A percentile compares a stretch with the other conserved stretches of the same genome.
phyloP scores from a whole-genome alignment of 2,888 invertebrate genomes.

The Scaptomyza flava region DNA sequence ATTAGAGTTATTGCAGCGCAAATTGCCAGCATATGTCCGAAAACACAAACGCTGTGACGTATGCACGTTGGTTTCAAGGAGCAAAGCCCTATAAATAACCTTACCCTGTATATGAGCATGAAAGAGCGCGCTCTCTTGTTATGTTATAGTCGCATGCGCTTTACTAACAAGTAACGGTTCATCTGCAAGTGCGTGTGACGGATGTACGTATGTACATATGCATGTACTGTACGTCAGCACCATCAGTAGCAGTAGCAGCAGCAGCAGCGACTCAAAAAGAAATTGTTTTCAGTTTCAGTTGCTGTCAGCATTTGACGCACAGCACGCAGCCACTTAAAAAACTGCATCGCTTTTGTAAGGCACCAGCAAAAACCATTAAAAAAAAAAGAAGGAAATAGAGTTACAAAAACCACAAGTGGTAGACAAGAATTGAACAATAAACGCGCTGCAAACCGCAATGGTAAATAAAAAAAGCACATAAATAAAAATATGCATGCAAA shows the following conservation, averaged over 20 bases:
- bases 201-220: conserved; percentile 16
- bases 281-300: conserved; percentile 71
- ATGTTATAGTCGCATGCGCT: conserved; percentile 38
- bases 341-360: conserved; percentile 44
- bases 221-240: conserved; percentile 37
- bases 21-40: neutral
- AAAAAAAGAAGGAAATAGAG: conserved; percentile 24
- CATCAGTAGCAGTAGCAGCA: neutral
- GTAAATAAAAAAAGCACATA: conserved; percentile 9
- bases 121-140: conserved; percentile 2
- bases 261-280: conserved; percentile 51
- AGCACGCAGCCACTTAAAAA: conserved; percentile 31
- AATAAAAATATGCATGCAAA: conserved; percentile 5
- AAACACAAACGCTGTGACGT: conserved; percentile 9
- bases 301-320: conserved; percentile 72
- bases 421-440: conserved; percentile 42
- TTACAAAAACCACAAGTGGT: conserved; percentile 70
- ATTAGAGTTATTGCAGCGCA: too few species aligned
- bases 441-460: conserved; percentile 27
- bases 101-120: neutral
- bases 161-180: conserved; percentile 30
- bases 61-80: neutral
- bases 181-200: conserved; percentile 30
- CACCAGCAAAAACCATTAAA: conserved; percentile 5
- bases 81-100: conserved; percentile 9